Evolutionary conservation across 2,888 invertebrate genomes (phyloP).

Genomic region (Exephanes ischioxanthus): DNA sequence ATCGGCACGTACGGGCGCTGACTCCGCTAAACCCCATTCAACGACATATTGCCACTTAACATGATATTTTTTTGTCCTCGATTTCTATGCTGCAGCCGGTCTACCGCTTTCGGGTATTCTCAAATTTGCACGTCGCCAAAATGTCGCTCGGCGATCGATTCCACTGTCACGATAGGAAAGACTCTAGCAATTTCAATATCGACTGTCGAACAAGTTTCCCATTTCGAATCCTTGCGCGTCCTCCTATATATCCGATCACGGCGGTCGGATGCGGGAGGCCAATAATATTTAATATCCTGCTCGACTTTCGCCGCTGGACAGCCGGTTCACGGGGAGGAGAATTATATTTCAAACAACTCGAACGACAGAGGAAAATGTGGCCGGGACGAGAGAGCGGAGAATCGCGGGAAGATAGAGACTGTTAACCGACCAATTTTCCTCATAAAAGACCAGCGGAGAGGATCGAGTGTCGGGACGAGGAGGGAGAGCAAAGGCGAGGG

Average conservation of each 20-base stretch:
- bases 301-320: neutral
- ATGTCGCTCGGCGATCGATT: neutral
- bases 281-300: neutral
- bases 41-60: slow-evolving; percentile 59
- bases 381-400: neutral
- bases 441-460: slow-evolving; percentile 21
- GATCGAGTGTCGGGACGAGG: slow-evolving; percentile 19
- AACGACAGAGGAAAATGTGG: slow-evolving; percentile 20
- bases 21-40: slow-evolving; percentile 33
- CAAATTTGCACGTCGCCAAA: neutral
- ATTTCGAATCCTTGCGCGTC: neutral
- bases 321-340: neutral
- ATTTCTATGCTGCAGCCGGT: slow-evolving; percentile 32
- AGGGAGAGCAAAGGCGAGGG: neutral
- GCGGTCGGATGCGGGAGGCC: neutral
- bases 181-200: neutral
- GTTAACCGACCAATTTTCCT: slow-evolving; percentile 16
- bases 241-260: neutral
- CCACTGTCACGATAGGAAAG: too few relatives aligned
- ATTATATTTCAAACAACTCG: slow-evolving; percentile 2
- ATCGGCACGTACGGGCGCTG: neutral
- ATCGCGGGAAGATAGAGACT: neutral
- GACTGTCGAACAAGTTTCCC: neutral
- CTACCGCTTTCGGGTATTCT: neutral
- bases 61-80: slow-evolving; percentile 35